Evolutionary conservation across 2,888 invertebrate genomes (phyloP).

Genomic region (Cataglyphis altisquamis): DNA sequence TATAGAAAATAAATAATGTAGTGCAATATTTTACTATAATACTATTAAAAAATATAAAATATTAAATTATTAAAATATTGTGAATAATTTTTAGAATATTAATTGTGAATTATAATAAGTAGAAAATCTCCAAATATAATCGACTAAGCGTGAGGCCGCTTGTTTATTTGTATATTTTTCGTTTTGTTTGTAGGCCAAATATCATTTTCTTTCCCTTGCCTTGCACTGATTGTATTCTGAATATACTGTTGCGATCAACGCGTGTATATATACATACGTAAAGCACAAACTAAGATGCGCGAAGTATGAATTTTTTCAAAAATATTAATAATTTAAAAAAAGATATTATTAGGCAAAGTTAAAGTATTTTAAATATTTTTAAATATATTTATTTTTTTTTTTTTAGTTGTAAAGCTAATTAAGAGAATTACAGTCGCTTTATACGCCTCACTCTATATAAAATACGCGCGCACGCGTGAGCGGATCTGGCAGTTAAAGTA

Average conservation of each 20-base stretch:
- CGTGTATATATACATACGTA: background rate
- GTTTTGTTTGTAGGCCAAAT: background rate
- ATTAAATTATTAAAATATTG: background rate
- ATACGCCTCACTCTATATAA: background rate
- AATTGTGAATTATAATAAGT: conserved; percentile 57
- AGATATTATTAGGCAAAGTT: background rate
- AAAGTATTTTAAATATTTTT: background rate
- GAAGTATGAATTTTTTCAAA: background rate
- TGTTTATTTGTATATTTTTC: conserved; percentile 11
- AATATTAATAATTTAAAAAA: background rate
- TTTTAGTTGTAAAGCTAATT: background rate
- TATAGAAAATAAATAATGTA: background rate
- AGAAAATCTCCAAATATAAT: conserved; percentile 62
- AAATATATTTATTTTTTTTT: background rate
- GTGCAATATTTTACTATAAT: background rate
- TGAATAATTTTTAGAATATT: background rate
- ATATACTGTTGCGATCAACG: background rate
- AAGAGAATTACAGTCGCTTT: background rate
- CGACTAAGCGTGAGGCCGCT: conserved; percentile 60
- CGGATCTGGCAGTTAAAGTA: conserved; percentile 63
- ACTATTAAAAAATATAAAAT: too few species aligned
- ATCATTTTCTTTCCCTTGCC: background rate
- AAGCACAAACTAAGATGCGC: background rate
- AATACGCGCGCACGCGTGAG: background rate
- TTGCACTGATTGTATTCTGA: background rate